Percentiles rank a stretch among this genome's conserved stretches.
Conservation (phyloP, 2,113 vertebrate genomes). For the Alosa alosa region DNA sequence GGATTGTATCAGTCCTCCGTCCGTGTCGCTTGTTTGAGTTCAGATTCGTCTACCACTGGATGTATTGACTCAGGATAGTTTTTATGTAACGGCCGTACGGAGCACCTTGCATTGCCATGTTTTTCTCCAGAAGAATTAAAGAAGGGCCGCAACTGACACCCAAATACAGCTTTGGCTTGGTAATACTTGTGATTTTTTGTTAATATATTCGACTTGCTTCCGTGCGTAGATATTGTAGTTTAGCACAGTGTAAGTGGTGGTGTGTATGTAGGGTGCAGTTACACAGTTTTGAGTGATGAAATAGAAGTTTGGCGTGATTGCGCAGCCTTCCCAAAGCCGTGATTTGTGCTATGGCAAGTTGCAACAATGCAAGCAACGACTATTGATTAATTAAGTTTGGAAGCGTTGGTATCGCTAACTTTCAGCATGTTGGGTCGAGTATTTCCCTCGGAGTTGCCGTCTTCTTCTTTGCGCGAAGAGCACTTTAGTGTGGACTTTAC, state of each 20-base stretch:
- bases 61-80: neutral
- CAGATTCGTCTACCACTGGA: neutral
- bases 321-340: neutral
- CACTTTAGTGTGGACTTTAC: neutral
- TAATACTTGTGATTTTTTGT: neutral
- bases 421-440: neutral
- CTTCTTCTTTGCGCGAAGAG: neutral
- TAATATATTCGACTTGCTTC: neutral
- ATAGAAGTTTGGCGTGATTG: neutral
- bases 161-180: conserved; percentile 13
- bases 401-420: neutral
- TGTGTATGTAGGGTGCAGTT: neutral
- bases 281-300: neutral
- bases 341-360: neutral
- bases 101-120: conserved; percentile 4
- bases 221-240: neutral
- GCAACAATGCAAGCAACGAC: no score
- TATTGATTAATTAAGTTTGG: neutral
- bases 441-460: neutral
- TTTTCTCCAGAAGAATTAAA: conserved; percentile 13
- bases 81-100: neutral
- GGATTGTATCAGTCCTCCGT: neutral
- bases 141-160: neutral
- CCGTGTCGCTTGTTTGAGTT: neutral
- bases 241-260: neutral